These are phyloP conservation scores for Rhabditoides inermis DNA, from an alignment of 2,888 invertebrate species.

Conservation along the genomic window DNA sequence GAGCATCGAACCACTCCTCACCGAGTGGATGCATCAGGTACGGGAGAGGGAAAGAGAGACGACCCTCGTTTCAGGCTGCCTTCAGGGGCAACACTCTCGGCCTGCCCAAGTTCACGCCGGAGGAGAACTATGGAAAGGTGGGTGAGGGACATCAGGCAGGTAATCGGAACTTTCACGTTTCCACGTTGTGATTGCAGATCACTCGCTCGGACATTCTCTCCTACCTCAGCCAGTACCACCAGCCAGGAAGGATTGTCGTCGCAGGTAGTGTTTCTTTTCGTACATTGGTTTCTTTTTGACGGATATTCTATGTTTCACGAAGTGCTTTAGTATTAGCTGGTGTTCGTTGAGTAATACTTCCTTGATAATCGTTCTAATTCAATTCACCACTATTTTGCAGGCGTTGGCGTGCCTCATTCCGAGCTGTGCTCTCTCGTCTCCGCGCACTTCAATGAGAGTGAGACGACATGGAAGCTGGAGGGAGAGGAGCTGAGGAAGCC, in stretches of 20 bases:
- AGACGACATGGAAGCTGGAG: conserved; percentile 70
- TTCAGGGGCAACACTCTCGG: conserved; percentile 88
- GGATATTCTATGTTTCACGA: neutral
- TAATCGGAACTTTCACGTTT: too few species aligned
- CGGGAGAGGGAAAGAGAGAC: neutral
- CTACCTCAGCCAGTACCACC: conserved; percentile 78
- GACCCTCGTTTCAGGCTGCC: conserved; percentile 68
- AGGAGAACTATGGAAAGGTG: too few species aligned
- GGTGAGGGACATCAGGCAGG: too few species aligned
- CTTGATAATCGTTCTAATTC: neutral
- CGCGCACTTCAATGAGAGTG: conserved; percentile 72
- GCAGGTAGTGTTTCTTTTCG: conserved; percentile 62
- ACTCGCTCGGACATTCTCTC: conserved; percentile 70
- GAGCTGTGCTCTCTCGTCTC: conserved; percentile 73
- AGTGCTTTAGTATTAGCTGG: neutral
- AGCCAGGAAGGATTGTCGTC: conserved; percentile 86
- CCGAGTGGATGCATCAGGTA: conserved; percentile 93
- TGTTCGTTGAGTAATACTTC: neutral
- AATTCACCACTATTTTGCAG: conserved; percentile 28
- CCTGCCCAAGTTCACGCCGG: conserved; percentile 81
- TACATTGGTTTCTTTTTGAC: neutral
- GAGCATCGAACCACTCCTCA: conserved; percentile 76
- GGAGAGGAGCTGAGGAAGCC: conserved; percentile 53
- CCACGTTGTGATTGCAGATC: too few species aligned
- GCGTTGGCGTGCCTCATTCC: conserved; percentile 80